phyloP scores from a whole-genome alignment of 2,113 vertebrate genomes.

The Rhinopithecus roxellana region DNA sequence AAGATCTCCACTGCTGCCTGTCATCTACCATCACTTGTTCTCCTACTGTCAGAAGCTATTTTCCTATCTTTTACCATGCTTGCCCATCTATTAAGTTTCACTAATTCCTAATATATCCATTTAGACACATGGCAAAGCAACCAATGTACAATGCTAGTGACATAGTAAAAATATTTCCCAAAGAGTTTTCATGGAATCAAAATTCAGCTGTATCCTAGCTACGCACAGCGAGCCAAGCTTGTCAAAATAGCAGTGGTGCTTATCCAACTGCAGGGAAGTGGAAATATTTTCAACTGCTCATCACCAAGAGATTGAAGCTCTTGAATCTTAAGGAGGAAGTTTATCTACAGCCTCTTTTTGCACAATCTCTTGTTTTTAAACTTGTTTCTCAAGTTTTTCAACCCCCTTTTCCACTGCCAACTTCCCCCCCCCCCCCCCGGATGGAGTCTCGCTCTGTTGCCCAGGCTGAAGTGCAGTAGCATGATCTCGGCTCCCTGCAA shows the following conservation, averaged over 20 bases:
- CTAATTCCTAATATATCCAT: not conserved
- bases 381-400: not conserved
- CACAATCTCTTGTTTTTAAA: too few species aligned
- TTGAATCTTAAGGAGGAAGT: not conserved
- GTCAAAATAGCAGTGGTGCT: not conserved
- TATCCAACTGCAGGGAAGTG: not conserved
- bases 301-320: not conserved
- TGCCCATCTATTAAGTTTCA: not conserved
- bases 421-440: too few species aligned
- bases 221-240: not conserved
- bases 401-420: not conserved
- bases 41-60: not conserved
- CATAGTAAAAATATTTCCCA: not conserved
- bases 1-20: not conserved
- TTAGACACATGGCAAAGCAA: not conserved
- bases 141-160: not conserved
- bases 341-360: not conserved
- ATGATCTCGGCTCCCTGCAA: too few species aligned
- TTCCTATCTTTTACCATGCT: not conserved
- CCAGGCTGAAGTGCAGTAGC: too few species aligned
- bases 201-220: not conserved
- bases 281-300: not conserved
- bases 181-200: not conserved
- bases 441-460: too few species aligned
- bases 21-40: accelerated